These are phyloP conservation scores for Drosophila sturtevanti DNA, from an alignment of 1,140 invertebrate genomes.

Conservation along the genomic window DNA sequence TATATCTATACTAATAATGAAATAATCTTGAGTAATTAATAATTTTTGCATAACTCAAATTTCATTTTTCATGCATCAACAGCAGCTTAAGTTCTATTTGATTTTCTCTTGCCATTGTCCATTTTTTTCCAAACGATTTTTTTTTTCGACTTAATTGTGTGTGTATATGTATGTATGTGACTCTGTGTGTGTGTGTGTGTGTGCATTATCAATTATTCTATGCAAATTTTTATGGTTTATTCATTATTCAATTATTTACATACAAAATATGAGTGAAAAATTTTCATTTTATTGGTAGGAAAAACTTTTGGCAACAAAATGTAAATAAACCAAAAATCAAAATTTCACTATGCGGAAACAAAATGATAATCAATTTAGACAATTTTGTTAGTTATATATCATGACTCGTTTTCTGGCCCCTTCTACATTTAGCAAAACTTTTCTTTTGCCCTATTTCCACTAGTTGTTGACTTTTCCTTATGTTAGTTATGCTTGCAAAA, in stretches of 20 bases:
- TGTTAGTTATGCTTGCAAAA: constrained; percentile 12
- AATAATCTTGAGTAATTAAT: background rate
- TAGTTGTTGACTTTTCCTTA: constrained; percentile 55
- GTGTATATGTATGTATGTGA: background rate
- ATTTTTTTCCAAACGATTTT: background rate
- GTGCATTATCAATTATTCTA: constrained; percentile 37
- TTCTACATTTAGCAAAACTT: background rate
- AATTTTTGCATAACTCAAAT: background rate
- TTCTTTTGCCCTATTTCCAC: background rate
- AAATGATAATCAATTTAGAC: constrained; percentile 2
- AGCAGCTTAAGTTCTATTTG: background rate
- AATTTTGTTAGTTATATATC: background rate
- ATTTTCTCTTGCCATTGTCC: background rate
- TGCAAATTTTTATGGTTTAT: constrained; percentile 15
- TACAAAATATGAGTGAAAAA: constrained; percentile 12
- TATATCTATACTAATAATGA: no score
- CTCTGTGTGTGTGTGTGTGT: background rate
- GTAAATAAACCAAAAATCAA: background rate
- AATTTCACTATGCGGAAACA: background rate
- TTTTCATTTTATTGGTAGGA: constrained; percentile 17
- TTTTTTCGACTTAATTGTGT: background rate
- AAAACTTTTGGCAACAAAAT: constrained; percentile 13
- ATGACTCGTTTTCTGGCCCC: background rate
- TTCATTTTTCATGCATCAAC: constrained; percentile 3
- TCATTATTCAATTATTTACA: constrained; percentile 36